Evolutionary conservation across 2,113 vertebrate genomes (phyloP).

Genomic region (Thunnus thynnus): DNA sequence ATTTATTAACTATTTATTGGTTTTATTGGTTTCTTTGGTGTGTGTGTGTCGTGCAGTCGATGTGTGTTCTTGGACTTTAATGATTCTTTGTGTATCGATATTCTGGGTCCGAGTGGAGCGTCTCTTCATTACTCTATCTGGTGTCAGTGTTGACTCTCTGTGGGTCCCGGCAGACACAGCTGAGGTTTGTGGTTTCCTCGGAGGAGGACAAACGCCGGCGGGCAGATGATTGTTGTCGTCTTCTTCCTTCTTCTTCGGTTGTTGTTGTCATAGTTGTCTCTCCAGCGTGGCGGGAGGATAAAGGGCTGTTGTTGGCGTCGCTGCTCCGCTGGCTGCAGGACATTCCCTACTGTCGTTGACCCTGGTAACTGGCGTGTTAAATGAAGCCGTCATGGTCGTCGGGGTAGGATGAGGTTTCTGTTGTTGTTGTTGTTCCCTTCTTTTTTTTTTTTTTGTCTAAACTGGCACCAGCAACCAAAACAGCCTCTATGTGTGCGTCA

Average conservation of each 20-base stretch:
- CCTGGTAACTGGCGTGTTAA: constrained; percentile 40
- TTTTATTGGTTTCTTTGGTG: too few species aligned
- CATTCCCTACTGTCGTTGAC: constrained; percentile 40
- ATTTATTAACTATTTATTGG: too few species aligned
- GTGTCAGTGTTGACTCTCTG: too few species aligned
- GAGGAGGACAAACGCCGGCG: too few species aligned
- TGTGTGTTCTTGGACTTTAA: too few species aligned
- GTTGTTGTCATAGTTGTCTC: background rate
- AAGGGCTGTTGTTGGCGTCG: constrained; percentile 33
- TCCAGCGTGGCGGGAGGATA: background rate
- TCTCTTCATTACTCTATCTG: too few species aligned
- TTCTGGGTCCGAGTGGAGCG: too few species aligned
- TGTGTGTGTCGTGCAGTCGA: too few species aligned
- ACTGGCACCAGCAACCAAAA: background rate
- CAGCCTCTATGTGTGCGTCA: constrained; percentile 1
- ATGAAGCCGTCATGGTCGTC: constrained; percentile 1
- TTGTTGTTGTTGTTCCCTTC: constrained; percentile 3
- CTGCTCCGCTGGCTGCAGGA: background rate
- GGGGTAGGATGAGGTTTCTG: constrained; percentile 23
- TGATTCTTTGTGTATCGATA: too few species aligned
- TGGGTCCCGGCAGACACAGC: too few species aligned
- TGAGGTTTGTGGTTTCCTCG: too few species aligned
- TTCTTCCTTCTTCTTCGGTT: background rate
- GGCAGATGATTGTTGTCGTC: too few species aligned
- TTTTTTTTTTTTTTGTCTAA: background rate